These are phyloP conservation scores for Montipora sp. DNA, from an alignment of 64 coral and sea anemone species.

Conservation along the genomic window DNA sequence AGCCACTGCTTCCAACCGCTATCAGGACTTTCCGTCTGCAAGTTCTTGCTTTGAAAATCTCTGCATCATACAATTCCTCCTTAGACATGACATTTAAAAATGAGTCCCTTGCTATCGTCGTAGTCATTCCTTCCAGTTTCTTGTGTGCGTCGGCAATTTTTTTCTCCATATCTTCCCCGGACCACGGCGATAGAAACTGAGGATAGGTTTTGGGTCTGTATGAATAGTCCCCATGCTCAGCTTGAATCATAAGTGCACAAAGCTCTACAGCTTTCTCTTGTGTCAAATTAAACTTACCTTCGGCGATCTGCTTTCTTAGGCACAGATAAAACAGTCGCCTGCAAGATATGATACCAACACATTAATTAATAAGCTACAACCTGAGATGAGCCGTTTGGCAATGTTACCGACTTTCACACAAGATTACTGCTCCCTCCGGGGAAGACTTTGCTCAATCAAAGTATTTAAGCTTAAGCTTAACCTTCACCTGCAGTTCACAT, in stretches of 20 bases:
- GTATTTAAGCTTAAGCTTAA: not conserved
- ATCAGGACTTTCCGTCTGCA: conserved; percentile 78
- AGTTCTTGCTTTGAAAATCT: conserved; percentile 94
- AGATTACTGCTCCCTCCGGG: too few relatives aligned
- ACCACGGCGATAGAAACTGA: conserved; percentile 82
- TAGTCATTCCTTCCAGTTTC: conserved; percentile 71
- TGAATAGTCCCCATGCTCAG: conserved; percentile 81
- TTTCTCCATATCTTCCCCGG: conserved; percentile 61
- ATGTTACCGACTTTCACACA: not conserved
- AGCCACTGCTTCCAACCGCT: conserved; percentile 87
- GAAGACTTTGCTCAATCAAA: too few relatives aligned
- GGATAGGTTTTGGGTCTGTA: conserved; percentile 40
- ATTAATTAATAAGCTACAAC: not conserved
- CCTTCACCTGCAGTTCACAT: not conserved
- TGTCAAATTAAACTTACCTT: conserved; percentile 89
- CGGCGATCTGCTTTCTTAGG: conserved; percentile 76
- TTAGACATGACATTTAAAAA: conserved; percentile 88
- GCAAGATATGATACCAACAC: conserved; percentile 32
- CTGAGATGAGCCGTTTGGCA: not conserved
- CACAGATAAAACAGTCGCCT: conserved; percentile 92
- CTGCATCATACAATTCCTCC: conserved; percentile 91
- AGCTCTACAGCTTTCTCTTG: conserved; percentile 74
- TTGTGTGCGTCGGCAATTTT: conserved; percentile 73
- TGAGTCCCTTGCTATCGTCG: conserved; percentile 65
- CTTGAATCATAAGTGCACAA: conserved; percentile 84